phyloP scores from a whole-genome alignment of 2,797 vertebrate genomes.

The Peromyscus attwateri region DNA sequence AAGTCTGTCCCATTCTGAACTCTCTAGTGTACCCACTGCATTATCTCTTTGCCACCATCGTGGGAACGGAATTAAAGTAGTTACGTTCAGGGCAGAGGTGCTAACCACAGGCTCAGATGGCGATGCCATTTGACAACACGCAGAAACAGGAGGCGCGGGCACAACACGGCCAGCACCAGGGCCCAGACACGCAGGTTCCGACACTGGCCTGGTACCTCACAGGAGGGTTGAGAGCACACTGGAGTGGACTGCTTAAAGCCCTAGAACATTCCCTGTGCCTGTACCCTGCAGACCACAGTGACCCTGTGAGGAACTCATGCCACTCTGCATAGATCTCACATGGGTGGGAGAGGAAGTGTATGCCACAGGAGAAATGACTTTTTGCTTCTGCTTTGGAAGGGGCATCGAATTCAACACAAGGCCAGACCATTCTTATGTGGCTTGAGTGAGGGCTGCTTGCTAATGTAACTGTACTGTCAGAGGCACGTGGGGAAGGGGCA shows the following conservation, averaged over 20 bases:
- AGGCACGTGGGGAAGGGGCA: background rate
- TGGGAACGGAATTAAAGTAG: slow-evolving; percentile 86
- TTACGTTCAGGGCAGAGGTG: slow-evolving; percentile 83
- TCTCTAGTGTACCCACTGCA: slow-evolving; percentile 49
- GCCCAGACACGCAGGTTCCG: background rate
- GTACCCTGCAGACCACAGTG: background rate
- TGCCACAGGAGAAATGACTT: background rate
- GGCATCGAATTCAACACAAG: background rate
- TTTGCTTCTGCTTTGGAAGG: background rate
- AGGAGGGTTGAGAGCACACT: background rate
- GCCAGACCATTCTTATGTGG: background rate
- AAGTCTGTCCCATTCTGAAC: slow-evolving; percentile 55
- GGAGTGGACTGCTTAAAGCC: fast-evolving
- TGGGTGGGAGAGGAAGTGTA: background rate
- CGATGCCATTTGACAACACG: slow-evolving; percentile 79
- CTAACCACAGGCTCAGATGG: slow-evolving; percentile 85
- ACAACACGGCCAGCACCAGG: background rate
- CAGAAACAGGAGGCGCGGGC: background rate
- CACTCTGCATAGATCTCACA: no score
- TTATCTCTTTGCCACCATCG: slow-evolving; percentile 78
- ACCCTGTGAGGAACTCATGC: fast-evolving
- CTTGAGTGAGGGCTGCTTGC: background rate
- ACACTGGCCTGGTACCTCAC: background rate
- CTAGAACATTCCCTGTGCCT: background rate
- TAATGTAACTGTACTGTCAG: background rate